Evolutionary conservation across 2,113 vertebrate species (phyloP), one percentile per base, ranked within the genome.

Genomic region (Tringa solitaria): DNA sequence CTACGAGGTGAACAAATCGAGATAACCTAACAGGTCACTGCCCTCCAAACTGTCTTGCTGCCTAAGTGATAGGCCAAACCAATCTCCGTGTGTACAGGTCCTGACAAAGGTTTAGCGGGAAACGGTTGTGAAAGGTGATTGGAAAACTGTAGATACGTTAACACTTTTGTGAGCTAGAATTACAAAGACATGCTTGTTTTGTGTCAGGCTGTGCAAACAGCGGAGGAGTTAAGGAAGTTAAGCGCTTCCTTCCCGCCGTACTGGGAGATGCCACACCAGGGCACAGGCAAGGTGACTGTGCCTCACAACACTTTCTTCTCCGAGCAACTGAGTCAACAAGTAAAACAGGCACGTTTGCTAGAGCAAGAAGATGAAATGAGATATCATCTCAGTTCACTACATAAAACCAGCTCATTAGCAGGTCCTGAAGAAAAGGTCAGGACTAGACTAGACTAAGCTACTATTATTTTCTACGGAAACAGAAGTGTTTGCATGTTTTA

Each of bases 1-100:
- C 35, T 37, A 37, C 0, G 0, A 65, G 54, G 28, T 24, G 20
- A 85, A 22, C 0, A 1, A 76, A 91, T 41, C 24, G 60, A 19
- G 37, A 16, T 13, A 56, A 59, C 32, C 53, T 23, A 30, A 39
- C 27, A 87, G 65, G 27, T 56, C 68, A 11, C 0, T 46, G 51
- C n/a, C 48, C 53, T 73, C 56, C 39, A 56, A 74, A 74, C 56
- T 22, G 6, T 16, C 51, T 51, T 33, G 77, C 35, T 23, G 33
- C 6, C 33, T 8, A 56, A 60, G n/a, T 1, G 23, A 67, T 12
- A 43, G 0, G 0, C 57, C 73, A 79, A 72, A 89, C 56, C n/a
- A 28, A 14, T 1, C 26, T 14, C 1, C 1, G 46, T 3, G 10
- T 41, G 33, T 3, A 12, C 0, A 0, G 37, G 28, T 39, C 37